These are phyloP conservation scores for Hirudinaria manillensis DNA, from an alignment of 2,888 invertebrate species.

Conservation along the genomic window DNA sequence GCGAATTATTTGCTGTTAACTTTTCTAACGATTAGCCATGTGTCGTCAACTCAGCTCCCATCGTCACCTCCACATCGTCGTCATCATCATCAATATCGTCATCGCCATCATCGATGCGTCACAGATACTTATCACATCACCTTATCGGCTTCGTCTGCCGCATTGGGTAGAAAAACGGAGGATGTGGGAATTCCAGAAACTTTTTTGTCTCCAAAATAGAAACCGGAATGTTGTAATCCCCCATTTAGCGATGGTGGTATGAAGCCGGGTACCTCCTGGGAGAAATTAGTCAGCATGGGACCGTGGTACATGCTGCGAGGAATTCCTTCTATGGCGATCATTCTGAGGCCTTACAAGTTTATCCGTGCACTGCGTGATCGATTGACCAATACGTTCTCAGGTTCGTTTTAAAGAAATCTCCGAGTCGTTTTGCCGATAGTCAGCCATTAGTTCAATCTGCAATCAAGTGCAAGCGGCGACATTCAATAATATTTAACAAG, in stretches of 20 bases:
- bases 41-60: neutral
- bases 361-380: too few relatives aligned
- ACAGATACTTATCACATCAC: too few relatives aligned
- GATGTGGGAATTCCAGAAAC: too few relatives aligned
- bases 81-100: neutral
- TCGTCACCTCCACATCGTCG: neutral
- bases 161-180: neutral
- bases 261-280: constrained; percentile 1
- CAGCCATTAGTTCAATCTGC: neutral
- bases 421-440: neutral
- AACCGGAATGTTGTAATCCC: neutral
- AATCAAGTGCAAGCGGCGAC: too few relatives aligned
- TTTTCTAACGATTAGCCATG: neutral
- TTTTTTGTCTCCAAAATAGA: constrained; percentile 7
- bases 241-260: neutral
- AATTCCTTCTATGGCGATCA: constrained; percentile 30
- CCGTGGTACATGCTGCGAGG: constrained; percentile 30
- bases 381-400: too few relatives aligned
- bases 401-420: too few relatives aligned
- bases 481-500: too few relatives aligned
- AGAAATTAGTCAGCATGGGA: constrained; percentile 8
- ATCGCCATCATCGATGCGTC: neutral
- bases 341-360: neutral
- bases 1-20: neutral
- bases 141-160: neutral